Evolutionary conservation across 2,888 invertebrate genomes (phyloP), one percentile per base, ranked within the genome.

Genomic region (Taphrorychus bicolor): DNA sequence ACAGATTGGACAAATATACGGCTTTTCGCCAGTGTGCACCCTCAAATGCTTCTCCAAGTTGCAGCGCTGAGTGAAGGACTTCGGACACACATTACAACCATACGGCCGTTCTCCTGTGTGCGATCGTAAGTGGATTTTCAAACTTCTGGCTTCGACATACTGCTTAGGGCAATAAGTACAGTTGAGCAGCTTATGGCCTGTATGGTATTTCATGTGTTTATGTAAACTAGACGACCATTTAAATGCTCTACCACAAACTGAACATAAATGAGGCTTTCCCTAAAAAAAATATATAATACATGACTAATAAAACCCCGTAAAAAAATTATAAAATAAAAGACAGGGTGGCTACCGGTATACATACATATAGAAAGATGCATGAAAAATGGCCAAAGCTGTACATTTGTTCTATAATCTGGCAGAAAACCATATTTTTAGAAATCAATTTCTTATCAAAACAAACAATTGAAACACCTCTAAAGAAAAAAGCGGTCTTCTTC

Each of bases 141-240:
- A 75, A 76, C 83, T 83, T 64, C 76, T 75, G 66, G 81, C 82
- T 75, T 84, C 85, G 2, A 83, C 84, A 72, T 84, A 85, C 69
- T 83, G 83, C 66, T 84, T 84, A 22, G 79, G 80, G 71, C 85
- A 85, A 73, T 79, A 82, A 59, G 82, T 79, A 63, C 85, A 84
- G 22, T 81, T 78, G 19, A 84, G 74, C 48, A 85, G 75, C 72
- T 84, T 84, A 72, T 83, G 83, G 2, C 84, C 83, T 1, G 85
- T 84, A 71, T 85, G 85, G 72, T 84, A 83, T 70, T 84, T 84
- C 82, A 83, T 84, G 70, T 85, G 85, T 73, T 84, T 85, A 0
- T 83, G 83, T 32, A 85, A 76, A 70, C 84, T 84, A 0, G 83
- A 84, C 2, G 84, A 82, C 83, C 84, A 85, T 75, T 85, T 84